Evolutionary conservation across 2,888 invertebrate species (phyloP), one percentile per base, ranked within the genome.

Genomic region (Taenaris catops): DNA sequence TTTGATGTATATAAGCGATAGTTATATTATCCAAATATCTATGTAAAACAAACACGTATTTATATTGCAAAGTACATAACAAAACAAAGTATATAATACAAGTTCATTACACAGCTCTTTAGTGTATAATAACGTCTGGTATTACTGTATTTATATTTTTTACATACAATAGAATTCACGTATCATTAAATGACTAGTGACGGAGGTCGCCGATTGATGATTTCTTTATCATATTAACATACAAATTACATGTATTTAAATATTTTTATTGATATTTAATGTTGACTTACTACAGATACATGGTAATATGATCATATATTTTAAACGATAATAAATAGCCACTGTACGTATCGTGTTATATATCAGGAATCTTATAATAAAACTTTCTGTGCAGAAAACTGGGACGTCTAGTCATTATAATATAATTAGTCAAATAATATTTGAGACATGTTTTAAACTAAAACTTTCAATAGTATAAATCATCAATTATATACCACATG

Each of bases 221-320:
- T 28, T n/a, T 5, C 6, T 28, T 11, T 10, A 28, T 28, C 18
- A 11, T 9, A 18, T 25, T 36, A 34, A n/a, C n/a, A n/a, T 25
- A 38, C 21, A 33, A 33, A 33, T 24, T 25, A 27, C 18, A 10
- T 33, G 21, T 16, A n/a, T n/a, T n/a, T n/a, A 8, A 20, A 36
- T 26, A 8, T 9, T 16, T 17, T 11, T 12, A 29, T 8, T 21
- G 29, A 21, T 16, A 14, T 20, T n/a, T 21, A 29, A 21, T 29
- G 1, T 8, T n/a, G n/a, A n/a, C n/a, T n/a, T n/a, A n/a, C n/a
- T n/a, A n/a, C n/a, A n/a, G n/a, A n/a, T 25, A 26, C 18, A 38
- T 27, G 26, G 27, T 14, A 25, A 19, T 38, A 27, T 33, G 26
- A 27, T 33, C 32, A 27, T 33, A 24, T 33, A 25, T 38, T 14